phyloP scores from a whole-genome alignment of 1,140 invertebrate species.

The Parasteatoda tepidariorum region DNA sequence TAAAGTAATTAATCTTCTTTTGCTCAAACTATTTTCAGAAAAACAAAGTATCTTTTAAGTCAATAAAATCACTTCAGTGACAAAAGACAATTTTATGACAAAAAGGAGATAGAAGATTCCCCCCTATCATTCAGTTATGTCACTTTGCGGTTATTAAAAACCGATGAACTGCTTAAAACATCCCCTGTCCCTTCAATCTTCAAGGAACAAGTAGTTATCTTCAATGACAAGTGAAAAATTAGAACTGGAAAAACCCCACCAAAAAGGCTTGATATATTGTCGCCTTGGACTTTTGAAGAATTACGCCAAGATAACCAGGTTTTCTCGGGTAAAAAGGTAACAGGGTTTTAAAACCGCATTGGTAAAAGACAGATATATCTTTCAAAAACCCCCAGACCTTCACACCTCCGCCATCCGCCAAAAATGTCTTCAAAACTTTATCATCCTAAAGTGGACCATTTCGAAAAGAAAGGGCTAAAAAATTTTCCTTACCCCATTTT shows the following conservation, averaged over 20 bases:
- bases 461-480: background rate
- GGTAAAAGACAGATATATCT: constrained; percentile 49
- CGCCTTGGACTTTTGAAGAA: constrained; percentile 46
- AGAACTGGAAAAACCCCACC: constrained; percentile 51
- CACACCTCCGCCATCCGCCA: background rate
- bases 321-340: constrained; percentile 46
- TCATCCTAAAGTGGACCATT: constrained; percentile 35
- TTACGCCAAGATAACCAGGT: constrained; percentile 44
- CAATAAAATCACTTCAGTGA: background rate
- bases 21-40: no score
- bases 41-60: no score
- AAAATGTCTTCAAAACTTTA: constrained; percentile 36
- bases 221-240: constrained; percentile 49
- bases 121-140: background rate
- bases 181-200: background rate
- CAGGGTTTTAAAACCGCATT: constrained; percentile 51
- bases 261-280: constrained; percentile 48
- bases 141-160: constrained; percentile 43
- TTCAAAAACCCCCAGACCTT: background rate
- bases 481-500: constrained; percentile 39
- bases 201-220: constrained; percentile 11
- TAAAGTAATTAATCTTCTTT: no score
- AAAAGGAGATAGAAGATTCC: constrained; percentile 3
- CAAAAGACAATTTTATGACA: background rate
- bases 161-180: constrained; percentile 43